phyloP scores from a whole-genome alignment of 2,113 vertebrate species.

The Callospermophilus lateralis region DNA sequence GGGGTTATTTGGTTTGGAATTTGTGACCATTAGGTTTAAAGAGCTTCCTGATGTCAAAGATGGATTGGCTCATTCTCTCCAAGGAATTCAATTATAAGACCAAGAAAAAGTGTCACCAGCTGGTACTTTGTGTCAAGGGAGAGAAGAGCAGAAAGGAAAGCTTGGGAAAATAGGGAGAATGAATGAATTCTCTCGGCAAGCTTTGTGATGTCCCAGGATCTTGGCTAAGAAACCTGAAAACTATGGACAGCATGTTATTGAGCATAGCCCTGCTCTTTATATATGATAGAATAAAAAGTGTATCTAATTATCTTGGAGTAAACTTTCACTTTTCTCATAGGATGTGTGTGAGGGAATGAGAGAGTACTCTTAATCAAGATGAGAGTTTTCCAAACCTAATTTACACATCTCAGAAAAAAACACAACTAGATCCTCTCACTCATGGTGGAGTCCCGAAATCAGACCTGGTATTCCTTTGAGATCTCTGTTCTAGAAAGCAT shows the following conservation, averaged over 20 bases:
- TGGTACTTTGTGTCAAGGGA: background rate
- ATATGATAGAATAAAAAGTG: background rate
- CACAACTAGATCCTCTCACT: background rate
- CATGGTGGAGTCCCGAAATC: background rate
- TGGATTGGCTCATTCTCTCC: background rate
- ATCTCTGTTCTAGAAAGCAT: background rate
- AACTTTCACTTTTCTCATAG: background rate
- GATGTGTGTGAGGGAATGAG: accelerated
- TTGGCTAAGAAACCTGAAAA: background rate
- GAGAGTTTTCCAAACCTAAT: background rate
- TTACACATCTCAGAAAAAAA: background rate
- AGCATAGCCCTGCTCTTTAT: background rate
- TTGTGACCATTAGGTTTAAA: background rate
- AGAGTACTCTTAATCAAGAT: background rate
- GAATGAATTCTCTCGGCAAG: background rate
- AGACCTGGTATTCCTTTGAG: background rate
- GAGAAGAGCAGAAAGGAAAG: background rate
- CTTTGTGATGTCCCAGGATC: background rate
- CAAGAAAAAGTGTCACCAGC: background rate
- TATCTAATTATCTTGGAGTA: background rate
- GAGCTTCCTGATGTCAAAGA: background rate
- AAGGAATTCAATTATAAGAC: background rate
- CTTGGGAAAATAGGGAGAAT: accelerated
- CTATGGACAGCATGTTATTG: accelerated
- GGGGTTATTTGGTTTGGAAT: constrained; percentile 41